Evolutionary conservation across 2,113 vertebrate species (phyloP), one percentile per base, ranked within the genome.

Genomic region (Trochalopteron elliotii): DNA sequence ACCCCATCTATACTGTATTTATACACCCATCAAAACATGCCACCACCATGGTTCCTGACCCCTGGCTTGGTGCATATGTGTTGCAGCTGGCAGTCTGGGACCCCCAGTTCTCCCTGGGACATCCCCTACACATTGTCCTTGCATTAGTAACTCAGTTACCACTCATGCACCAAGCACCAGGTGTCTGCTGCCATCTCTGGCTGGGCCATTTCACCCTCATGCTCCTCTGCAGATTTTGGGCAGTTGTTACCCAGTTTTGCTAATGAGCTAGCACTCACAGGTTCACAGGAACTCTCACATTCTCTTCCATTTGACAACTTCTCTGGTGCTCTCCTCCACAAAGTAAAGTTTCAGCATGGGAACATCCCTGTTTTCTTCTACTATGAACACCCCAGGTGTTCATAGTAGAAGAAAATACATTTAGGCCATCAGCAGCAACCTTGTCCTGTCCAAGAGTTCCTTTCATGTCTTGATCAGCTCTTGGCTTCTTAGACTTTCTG

Each of bases 241-340:
- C 61, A 45, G 17, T 6, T 0, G 0, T 16, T 59, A 28, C 1
- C 44, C 17, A 4, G 4, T 31, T 60, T 40, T 69, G 31, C 24
- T 17, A 59, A 52, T 0, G 1, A 22, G 11, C 27, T 57, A 24
- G 20, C 11, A 15, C 8, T 47, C 33, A 30, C 9, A 63, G 50
- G 18, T 22, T 63, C 3, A 5, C 2, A 65, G 65, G 3, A 83
- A 63, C 3, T 9, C 33, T 22, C 40, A 67, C 4, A 33, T 33
- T 37, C 8, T 37, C 28, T 57, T 57, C 31, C 23, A 7, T 49
- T 69, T 19, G 67, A 64, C 37, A 56, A 2, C 18, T 52, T n/a
- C 39, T 56, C 33, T 39, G 24, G 23, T 24, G 23, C 31, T 47
- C 49, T n/a, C 16, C 67, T 49, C 9, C 45, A 72, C 45, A 45